Conservation (phyloP, 2,888 invertebrate genomes). For the Oxystoma pomonae region DNA sequence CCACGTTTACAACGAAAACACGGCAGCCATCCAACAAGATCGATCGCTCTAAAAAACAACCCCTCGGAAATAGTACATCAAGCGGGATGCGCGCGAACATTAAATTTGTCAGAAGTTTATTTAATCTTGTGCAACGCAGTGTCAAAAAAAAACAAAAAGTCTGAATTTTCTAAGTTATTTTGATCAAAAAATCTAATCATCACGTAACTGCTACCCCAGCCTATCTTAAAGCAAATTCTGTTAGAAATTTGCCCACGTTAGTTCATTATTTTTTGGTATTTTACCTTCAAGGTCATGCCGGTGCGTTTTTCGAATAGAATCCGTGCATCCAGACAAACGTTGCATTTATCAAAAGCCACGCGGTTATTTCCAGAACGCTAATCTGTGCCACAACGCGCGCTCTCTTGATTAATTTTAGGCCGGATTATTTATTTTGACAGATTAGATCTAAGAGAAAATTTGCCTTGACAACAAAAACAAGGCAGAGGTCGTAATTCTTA, state of each 20-base stretch:
- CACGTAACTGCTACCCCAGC: too few relatives aligned
- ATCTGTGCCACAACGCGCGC: constrained; percentile 28
- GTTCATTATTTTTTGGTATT: too few relatives aligned
- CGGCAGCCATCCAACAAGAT: constrained; percentile 33
- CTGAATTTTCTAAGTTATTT: too few relatives aligned
- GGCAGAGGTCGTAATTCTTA: neutral
- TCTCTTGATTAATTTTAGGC: constrained; percentile 5
- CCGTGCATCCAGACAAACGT: constrained; percentile 36
- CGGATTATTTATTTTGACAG: neutral
- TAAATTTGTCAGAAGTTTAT: constrained; percentile 38
- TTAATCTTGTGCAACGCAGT: neutral
- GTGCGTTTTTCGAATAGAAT: neutral
- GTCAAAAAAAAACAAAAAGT: too few relatives aligned
- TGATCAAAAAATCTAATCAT: too few relatives aligned
- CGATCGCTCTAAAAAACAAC: constrained; percentile 37
- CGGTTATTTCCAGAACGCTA: constrained; percentile 39
- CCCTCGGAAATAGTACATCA: constrained; percentile 44
- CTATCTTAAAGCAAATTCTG: too few relatives aligned
- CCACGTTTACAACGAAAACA: constrained; percentile 40
- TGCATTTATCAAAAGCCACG: constrained; percentile 39
- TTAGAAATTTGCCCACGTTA: too few relatives aligned
- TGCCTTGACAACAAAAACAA: neutral
- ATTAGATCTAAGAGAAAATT: neutral
- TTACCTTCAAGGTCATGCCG: neutral
- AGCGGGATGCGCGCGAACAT: constrained; percentile 39